phyloP scores from a whole-genome alignment of 2,113 vertebrate genomes.

The Leucoraja erinaceus region DNA sequence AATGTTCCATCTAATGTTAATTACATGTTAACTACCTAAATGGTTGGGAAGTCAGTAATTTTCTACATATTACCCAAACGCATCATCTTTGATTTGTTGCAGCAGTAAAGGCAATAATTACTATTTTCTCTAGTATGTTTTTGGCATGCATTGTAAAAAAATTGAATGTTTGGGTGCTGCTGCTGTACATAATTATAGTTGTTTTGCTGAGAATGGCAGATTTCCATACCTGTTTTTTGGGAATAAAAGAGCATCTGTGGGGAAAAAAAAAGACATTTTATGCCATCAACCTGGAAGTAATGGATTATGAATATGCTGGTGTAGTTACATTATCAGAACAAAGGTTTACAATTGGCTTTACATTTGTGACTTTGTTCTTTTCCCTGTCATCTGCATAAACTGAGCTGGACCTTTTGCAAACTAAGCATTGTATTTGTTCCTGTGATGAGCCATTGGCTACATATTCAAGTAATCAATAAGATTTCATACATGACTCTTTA shows the following conservation, averaged over 20 bases:
- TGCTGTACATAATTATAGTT: background rate
- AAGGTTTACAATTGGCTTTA: background rate
- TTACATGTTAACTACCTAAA: background rate
- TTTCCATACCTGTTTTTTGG: background rate
- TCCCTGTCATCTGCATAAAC: background rate
- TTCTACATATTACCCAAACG: background rate
- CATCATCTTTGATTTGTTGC: background rate
- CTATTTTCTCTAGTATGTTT: background rate
- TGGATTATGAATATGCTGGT: background rate
- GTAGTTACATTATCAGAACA: background rate
- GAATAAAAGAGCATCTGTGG: background rate
- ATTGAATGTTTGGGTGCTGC: background rate
- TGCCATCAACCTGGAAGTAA: background rate
- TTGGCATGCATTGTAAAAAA: slow-evolving; percentile 1
- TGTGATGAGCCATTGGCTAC: too few species aligned
- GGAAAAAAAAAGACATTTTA: background rate
- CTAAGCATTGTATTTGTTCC: background rate
- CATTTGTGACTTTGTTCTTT: background rate
- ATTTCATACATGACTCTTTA: too few species aligned
- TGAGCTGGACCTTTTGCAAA: background rate
- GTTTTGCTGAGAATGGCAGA: background rate
- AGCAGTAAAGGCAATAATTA: background rate
- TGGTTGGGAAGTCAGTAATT: background rate
- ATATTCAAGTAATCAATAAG: too few species aligned
- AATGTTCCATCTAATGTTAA: background rate